A percentile compares a stretch with the other conserved stretches of the same genome.
phyloP scores from a whole-genome alignment of 2,888 invertebrate species.

The Drosophila testacea region DNA sequence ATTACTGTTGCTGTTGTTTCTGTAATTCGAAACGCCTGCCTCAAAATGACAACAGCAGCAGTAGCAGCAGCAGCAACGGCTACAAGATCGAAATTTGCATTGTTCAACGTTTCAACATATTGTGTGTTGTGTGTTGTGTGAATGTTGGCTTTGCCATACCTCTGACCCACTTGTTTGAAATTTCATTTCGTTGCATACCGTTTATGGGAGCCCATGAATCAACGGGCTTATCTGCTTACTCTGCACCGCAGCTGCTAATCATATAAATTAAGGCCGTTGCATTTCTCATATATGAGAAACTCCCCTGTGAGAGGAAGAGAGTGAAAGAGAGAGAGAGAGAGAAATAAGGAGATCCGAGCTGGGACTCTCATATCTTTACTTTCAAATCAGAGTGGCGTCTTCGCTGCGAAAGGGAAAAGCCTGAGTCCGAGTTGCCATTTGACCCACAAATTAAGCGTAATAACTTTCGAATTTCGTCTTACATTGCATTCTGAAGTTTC shows the following conservation, averaged over 20 bases:
- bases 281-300: conserved; percentile 44
- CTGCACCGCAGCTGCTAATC: conserved; percentile 62
- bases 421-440: conserved; percentile 54
- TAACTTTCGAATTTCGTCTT: conserved; percentile 75
- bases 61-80: conserved; percentile 26
- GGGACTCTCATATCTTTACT: conserved; percentile 48
- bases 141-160: conserved; percentile 43
- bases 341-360: too few species aligned
- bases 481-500: conserved; percentile 52
- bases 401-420: conserved; percentile 63
- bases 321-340: too few species aligned
- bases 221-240: conserved; percentile 66
- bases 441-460: conserved; percentile 79
- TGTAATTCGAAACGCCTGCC: conserved; percentile 60
- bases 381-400: conserved; percentile 70
- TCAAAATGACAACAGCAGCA: conserved; percentile 53
- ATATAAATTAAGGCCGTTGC: conserved; percentile 74
- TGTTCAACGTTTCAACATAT: conserved; percentile 53
- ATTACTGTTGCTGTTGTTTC: conserved; percentile 17
- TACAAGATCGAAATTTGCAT: conserved; percentile 64
- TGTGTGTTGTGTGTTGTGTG: conserved; percentile 21
- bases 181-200: conserved; percentile 62
- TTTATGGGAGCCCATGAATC: conserved; percentile 61
- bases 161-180: conserved; percentile 71
- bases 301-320: neutral